Percentiles rank a stretch among this genome's conserved stretches.
phyloP scores from a whole-genome alignment of 2,888 invertebrate genomes.

The Zele albiditarsus region DNA sequence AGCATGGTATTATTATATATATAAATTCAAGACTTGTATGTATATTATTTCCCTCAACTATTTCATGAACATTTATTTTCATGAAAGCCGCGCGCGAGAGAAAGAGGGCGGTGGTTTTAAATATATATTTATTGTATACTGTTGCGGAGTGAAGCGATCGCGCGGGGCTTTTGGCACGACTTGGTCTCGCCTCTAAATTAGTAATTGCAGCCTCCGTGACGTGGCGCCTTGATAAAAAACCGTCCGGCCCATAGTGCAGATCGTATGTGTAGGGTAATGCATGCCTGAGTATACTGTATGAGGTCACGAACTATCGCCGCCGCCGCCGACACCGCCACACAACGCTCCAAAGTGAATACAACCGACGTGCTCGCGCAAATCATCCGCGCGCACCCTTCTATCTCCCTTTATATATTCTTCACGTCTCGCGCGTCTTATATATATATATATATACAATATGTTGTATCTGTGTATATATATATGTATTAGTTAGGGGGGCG shows the following conservation, averaged over 20 bases:
- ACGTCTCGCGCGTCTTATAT: constrained; percentile 34
- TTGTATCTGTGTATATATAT: not conserved
- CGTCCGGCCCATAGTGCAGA: not conserved
- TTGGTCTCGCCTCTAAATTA: constrained; percentile 71
- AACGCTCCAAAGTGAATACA: constrained; percentile 45
- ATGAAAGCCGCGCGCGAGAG: constrained; percentile 47
- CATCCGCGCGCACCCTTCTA: constrained; percentile 32
- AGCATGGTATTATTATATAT: not conserved
- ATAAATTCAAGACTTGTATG: not conserved
- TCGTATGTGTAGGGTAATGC: constrained; percentile 16
- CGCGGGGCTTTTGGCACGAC: constrained; percentile 64
- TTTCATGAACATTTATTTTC: constrained; percentile 18
- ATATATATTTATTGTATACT: constrained; percentile 20
- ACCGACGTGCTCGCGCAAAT: constrained; percentile 35
- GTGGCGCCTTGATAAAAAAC: constrained; percentile 60
- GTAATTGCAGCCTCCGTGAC: constrained; percentile 71
- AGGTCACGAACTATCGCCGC: constrained; percentile 41
- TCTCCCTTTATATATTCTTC: constrained; percentile 13
- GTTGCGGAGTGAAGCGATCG: constrained; percentile 55
- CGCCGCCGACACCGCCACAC: constrained; percentile 2
- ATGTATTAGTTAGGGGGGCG: constrained; percentile 58
- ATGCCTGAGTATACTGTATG: constrained; percentile 24
- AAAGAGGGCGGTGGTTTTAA: constrained; percentile 60
- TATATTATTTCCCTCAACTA: constrained; percentile 8
- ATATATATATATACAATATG: constrained; percentile 35